phyloP scores from a whole-genome alignment of 2,797 vertebrate species.

The Okamejei kenojei region DNA sequence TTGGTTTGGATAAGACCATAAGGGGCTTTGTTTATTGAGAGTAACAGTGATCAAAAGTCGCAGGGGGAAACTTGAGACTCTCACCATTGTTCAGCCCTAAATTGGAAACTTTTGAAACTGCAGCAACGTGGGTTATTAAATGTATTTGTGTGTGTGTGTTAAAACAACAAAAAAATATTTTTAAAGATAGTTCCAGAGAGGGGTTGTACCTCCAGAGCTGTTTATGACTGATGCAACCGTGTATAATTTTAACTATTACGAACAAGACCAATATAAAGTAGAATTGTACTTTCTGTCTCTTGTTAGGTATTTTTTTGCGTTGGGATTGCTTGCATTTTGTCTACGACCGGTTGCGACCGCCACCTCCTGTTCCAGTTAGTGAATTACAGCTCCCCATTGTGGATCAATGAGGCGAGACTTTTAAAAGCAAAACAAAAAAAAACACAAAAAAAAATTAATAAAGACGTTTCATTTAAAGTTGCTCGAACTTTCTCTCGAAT shows the following conservation, averaged over 20 bases:
- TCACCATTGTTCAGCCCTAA: background rate
- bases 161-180: background rate
- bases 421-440: constrained; percentile 24
- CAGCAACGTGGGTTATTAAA: background rate
- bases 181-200: background rate
- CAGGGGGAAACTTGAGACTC: background rate
- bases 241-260: constrained; percentile 34
- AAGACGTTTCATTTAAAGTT: constrained; percentile 15
- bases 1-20: background rate
- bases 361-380: background rate
- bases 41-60: background rate
- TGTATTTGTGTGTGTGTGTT: constrained; percentile 17
- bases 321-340: constrained; percentile 32
- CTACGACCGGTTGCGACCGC: constrained; percentile 24
- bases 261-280: constrained; percentile 34
- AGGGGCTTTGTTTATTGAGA: background rate
- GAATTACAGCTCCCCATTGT: constrained; percentile 27
- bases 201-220: constrained; percentile 2
- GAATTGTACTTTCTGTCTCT: constrained; percentile 24
- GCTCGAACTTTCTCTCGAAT: background rate
- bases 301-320: constrained; percentile 5
- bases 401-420: constrained; percentile 37
- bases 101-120: constrained; percentile 2
- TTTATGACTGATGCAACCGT: constrained; percentile 29
- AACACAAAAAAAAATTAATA: background rate